Evolutionary conservation across 2,797 vertebrate genomes (phyloP).

Genomic region (Thunnus albacares): DNA sequence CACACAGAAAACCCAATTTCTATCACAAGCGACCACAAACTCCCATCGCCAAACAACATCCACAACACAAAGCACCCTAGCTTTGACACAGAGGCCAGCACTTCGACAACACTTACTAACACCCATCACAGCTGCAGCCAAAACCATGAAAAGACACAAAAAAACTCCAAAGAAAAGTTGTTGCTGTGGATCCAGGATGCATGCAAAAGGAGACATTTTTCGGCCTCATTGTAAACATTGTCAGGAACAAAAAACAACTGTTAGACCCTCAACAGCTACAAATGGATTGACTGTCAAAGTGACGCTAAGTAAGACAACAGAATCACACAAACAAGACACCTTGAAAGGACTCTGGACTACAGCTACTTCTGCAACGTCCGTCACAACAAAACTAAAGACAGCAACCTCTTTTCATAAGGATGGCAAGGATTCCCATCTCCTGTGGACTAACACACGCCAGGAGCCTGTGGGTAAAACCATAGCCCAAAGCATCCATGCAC

Average conservation of each 20-base stretch:
- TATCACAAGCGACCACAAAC: neutral
- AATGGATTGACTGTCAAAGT: neutral
- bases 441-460: slow-evolving; percentile 10
- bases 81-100: slow-evolving; percentile 20
- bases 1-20: slow-evolving; percentile 7
- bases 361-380: neutral
- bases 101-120: neutral
- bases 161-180: slow-evolving; percentile 14
- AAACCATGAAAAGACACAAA: slow-evolving; percentile 18
- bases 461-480: neutral
- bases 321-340: slow-evolving; percentile 10
- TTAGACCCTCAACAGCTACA: slow-evolving; percentile 1
- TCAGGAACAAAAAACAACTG: slow-evolving; percentile 21
- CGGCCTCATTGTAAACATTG: slow-evolving; percentile 48
- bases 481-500: neutral
- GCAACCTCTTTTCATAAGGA: neutral
- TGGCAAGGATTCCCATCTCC: neutral
- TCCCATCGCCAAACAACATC: slow-evolving; percentile 23
- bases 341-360: slow-evolving; percentile 14
- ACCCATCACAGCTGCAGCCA: neutral
- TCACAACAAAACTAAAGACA: slow-evolving; percentile 23
- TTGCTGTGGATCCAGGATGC: slow-evolving; percentile 43
- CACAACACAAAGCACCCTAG: slow-evolving; percentile 8
- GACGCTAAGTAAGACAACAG: slow-evolving; percentile 28
- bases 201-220: slow-evolving; percentile 40